A percentile compares a stretch with the other conserved stretches of the same genome.
phyloP scores from a whole-genome alignment of 2,797 vertebrate species.

The Lindbergichthys nudifrons region DNA sequence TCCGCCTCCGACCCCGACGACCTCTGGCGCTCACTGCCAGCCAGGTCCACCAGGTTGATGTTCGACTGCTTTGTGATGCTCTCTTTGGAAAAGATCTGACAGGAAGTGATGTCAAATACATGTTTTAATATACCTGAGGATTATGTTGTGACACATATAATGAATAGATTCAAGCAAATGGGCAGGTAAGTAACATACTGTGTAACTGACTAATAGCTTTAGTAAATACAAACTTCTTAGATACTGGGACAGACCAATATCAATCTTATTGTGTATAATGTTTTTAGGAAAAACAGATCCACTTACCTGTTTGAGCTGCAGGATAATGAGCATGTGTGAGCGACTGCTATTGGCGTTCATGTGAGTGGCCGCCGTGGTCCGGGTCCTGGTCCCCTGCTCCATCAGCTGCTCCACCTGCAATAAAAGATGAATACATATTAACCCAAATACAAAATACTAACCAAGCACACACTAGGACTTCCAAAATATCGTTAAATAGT shows the following conservation, averaged over 20 bases:
- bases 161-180: background rate
- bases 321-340: constrained; percentile 90
- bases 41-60: constrained; percentile 91
- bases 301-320: constrained; percentile 89
- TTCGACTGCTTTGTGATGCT: constrained; percentile 90
- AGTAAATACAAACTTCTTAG: too few species aligned
- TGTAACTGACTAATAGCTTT: background rate
- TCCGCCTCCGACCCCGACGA: constrained; percentile 90
- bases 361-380: constrained; percentile 89
- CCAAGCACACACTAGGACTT: background rate
- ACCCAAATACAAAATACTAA: background rate
- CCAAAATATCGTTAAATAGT: background rate
- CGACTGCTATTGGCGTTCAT: constrained; percentile 92
- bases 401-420: constrained; percentile 87
- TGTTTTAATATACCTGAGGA: background rate
- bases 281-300: background rate
- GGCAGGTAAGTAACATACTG: background rate
- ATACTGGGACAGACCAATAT: background rate
- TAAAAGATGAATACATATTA: background rate
- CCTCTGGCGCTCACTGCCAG: constrained; percentile 90
- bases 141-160: background rate
- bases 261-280: background rate
- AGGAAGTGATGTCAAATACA: constrained; percentile 10
- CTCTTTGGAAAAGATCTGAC: constrained; percentile 88
- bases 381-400: constrained; percentile 89